Percentiles rank a stretch among this genome's conserved stretches.
These are phyloP conservation scores for Junco hyemalis DNA, from an alignment of 2,113 vertebrate genomes.

Conservation along the genomic window DNA sequence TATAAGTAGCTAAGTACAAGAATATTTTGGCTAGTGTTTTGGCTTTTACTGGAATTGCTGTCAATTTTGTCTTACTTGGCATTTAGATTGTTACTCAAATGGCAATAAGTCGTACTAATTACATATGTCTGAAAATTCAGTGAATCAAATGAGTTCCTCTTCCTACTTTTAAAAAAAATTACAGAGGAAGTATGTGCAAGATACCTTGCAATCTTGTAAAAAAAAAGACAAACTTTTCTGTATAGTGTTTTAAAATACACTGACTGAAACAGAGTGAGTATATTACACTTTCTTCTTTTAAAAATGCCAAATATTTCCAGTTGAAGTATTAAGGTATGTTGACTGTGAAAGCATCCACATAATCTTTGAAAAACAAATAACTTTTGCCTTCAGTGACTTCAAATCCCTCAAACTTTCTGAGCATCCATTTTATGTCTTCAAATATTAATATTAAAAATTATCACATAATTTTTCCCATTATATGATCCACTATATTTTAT, in stretches of 20 bases:
- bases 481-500: neutral
- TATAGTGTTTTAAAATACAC: neutral
- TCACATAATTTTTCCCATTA: neutral
- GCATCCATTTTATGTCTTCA: conserved; percentile 7
- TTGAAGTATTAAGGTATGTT: neutral
- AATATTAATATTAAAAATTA: conserved; percentile 54
- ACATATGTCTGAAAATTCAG: neutral
- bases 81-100: neutral
- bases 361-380: conserved; percentile 51
- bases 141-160: neutral
- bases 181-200: neutral
- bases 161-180: neutral
- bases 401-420: conserved; percentile 7
- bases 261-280: neutral
- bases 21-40: neutral
- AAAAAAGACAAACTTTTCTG: neutral
- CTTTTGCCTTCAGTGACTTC: neutral
- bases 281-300: conserved; percentile 8
- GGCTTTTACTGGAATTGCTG: neutral
- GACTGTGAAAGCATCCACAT: neutral
- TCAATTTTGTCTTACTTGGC: conserved; percentile 5
- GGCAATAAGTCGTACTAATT: neutral
- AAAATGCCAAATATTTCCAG: neutral
- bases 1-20: neutral
- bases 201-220: neutral